A percentile compares a stretch with the other conserved stretches of the same genome.
These are phyloP conservation scores for Drymodes brunneopygia DNA, from an alignment of 2,113 vertebrate species.

Conservation along the genomic window DNA sequence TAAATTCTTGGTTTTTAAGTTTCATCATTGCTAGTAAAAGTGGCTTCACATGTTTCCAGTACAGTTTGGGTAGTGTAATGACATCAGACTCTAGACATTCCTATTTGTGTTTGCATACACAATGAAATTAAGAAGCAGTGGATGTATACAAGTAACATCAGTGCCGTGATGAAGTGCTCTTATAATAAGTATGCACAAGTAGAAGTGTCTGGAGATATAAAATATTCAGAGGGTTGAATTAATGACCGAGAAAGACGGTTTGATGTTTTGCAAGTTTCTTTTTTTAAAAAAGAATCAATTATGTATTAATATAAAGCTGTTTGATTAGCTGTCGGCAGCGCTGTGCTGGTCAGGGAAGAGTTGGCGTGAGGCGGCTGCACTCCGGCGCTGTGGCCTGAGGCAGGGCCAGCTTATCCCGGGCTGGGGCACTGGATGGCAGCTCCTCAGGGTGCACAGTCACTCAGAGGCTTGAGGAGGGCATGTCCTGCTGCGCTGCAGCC, in stretches of 20 bases:
- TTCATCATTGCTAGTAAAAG: background rate
- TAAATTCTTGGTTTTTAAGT: background rate
- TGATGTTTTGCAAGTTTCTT: slow-evolving; percentile 13
- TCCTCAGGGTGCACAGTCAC: background rate
- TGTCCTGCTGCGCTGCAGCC: background rate
- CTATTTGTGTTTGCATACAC: background rate
- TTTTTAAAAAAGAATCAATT: background rate
- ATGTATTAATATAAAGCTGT: slow-evolving; percentile 19
- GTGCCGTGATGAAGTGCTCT: slow-evolving; percentile 36
- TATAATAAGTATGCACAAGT: slow-evolving; percentile 20
- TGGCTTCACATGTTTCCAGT: background rate
- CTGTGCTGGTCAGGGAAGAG: background rate
- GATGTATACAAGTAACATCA: slow-evolving; percentile 9
- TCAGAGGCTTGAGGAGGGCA: background rate
- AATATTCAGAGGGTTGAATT: slow-evolving; percentile 51
- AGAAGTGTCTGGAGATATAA: slow-evolving; percentile 39
- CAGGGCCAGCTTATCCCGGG: background rate
- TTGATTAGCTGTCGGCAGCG: background rate
- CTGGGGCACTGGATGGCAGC: background rate
- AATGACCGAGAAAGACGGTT: background rate
- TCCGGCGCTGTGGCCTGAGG: fast-evolving
- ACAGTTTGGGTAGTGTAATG: background rate
- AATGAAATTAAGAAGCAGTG: background rate
- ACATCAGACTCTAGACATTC: background rate
- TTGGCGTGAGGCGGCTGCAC: fast-evolving